Percentiles rank a stretch among this genome's conserved stretches.
Evolutionary conservation across 1,140 invertebrate species (phyloP).

Genomic region (Potamilus streckersoni): DNA sequence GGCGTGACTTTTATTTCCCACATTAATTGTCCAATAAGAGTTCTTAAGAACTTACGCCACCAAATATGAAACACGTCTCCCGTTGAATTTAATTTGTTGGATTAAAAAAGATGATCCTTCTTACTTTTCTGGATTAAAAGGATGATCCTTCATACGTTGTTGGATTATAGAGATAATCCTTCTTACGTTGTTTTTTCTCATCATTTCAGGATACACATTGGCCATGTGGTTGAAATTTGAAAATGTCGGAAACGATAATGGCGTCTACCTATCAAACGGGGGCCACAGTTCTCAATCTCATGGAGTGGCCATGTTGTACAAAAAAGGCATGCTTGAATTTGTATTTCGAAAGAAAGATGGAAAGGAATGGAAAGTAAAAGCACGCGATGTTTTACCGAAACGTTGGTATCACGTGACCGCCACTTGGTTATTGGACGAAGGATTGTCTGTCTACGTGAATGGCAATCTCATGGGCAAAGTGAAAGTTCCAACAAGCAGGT

Average conservation of each 20-base stretch:
- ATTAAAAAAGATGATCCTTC: no score
- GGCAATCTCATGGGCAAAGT: constrained; percentile 47
- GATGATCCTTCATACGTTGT: neutral
- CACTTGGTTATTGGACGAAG: constrained; percentile 52
- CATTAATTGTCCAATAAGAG: no score
- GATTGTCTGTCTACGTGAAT: constrained; percentile 58
- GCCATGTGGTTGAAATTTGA: constrained; percentile 62
- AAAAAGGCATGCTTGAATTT: constrained; percentile 51
- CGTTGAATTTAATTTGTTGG: no score
- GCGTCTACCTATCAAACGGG: constrained; percentile 64
- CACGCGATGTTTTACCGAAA: constrained; percentile 49
- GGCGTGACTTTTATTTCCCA: no score
- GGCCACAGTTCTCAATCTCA: constrained; percentile 54
- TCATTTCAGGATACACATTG: constrained; percentile 61
- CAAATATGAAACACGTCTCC: no score
- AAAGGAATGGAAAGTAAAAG: constrained; percentile 51
- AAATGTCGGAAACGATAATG: constrained; percentile 34
- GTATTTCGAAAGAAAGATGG: constrained; percentile 53
- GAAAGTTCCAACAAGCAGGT: constrained; percentile 28
- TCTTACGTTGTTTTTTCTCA: neutral
- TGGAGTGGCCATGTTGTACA: constrained; percentile 64
- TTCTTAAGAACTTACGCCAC: no score
- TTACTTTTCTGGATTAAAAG: neutral
- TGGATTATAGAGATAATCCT: neutral
- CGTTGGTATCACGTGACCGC: constrained; percentile 64